These are phyloP conservation scores for Diabrotica balteata DNA, from an alignment of 2,888 invertebrate species.

Conservation along the genomic window DNA sequence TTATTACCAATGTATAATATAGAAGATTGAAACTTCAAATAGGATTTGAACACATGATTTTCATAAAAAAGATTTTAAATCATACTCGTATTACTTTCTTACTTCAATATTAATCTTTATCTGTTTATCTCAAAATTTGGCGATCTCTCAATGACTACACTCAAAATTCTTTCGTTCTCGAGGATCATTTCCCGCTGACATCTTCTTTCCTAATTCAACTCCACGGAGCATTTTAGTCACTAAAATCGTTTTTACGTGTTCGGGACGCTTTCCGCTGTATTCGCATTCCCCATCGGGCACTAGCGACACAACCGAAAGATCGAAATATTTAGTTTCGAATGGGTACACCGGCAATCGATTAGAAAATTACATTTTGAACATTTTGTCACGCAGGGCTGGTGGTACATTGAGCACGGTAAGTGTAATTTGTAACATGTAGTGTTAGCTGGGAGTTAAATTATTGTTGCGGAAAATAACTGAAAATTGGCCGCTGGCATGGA, in stretches of 20 bases:
- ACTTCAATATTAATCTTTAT: too few species aligned
- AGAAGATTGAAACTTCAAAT: too few species aligned
- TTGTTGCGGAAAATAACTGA: constrained; percentile 6
- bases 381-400: constrained; percentile 32
- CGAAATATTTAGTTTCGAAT: constrained; percentile 35
- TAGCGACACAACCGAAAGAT: constrained; percentile 26
- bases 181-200: too few species aligned
- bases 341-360: constrained; percentile 33
- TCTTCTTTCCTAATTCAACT: not conserved
- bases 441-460: constrained; percentile 10
- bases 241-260: constrained; percentile 17
- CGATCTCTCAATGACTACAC: too few species aligned
- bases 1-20: too few species aligned
- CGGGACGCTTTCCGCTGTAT: constrained; percentile 4
- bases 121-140: too few species aligned
- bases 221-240: constrained; percentile 7
- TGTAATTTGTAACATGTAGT: constrained; percentile 23
- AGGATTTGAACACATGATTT: too few species aligned
- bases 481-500: not conserved
- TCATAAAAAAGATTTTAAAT: too few species aligned
- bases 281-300: constrained; percentile 8
- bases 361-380: constrained; percentile 37
- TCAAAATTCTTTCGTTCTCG: too few species aligned
- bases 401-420: constrained; percentile 26
- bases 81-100: too few species aligned